Conservation (phyloP, 2,888 invertebrate genomes). For the Spilosoma lubricipeda region DNA sequence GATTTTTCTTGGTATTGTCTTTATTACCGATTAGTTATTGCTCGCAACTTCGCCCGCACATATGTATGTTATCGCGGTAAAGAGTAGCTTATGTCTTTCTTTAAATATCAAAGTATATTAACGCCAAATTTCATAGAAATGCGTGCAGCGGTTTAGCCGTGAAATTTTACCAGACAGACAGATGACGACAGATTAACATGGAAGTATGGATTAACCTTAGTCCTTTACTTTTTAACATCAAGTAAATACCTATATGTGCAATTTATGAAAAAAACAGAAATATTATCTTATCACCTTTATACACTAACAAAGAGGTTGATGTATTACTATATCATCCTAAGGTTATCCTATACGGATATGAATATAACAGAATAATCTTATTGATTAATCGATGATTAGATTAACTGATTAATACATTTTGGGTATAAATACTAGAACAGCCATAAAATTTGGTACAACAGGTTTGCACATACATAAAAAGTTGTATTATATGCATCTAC, state of each 20-base stretch:
- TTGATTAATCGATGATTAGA: neutral
- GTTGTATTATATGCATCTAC: neutral
- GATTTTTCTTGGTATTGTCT: neutral
- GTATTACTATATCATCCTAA: neutral
- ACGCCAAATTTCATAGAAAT: too few relatives aligned
- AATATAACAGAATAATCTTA: neutral
- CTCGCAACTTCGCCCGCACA: too few relatives aligned
- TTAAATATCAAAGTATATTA: too few relatives aligned
- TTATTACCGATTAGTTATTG: neutral
- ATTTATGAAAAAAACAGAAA: neutral
- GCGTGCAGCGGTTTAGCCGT: too few relatives aligned
- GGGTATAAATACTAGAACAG: neutral
- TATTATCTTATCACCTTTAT: neutral
- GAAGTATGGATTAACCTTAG: neutral
- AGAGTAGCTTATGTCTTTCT: too few relatives aligned
- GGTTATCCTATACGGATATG: neutral
- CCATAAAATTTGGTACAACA: neutral
- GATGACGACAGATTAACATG: too few relatives aligned
- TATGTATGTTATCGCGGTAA: too few relatives aligned
- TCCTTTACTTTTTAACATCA: neutral
- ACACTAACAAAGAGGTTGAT: neutral
- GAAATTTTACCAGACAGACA: too few relatives aligned
- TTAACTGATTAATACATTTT: neutral
- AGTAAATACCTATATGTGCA: neutral
- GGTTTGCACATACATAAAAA: neutral